Evolutionary conservation across 2,113 vertebrate species (phyloP), one percentile per base, ranked within the genome.

Genomic region (Chaenocephalus aceratus): DNA sequence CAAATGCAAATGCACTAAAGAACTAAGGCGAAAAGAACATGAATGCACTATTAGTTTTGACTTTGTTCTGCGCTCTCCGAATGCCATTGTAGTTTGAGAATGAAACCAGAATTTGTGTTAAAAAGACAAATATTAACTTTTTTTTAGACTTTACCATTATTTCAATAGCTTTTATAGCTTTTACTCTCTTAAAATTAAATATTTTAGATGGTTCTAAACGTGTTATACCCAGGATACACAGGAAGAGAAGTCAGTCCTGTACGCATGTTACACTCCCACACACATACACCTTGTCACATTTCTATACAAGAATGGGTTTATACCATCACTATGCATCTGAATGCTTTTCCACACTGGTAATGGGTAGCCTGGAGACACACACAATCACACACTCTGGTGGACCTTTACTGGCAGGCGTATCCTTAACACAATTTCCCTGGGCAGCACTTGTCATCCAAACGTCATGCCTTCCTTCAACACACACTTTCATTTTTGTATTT

Each of bases 381-480:
- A 65, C 71, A 62, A 69, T 54, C 52, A 72, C 71, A 73, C 77
- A 77, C 81, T 51, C 79, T 34, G 63, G 64, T 85, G 83, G 71
- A 86, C 78, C 77, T 73, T 75, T 86, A 49, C 80, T 86, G 88
- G 88, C 90, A 91, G 70, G 73, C 82, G 41, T 84, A 80, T 87
- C 72, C 72, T 86, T 85, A 82, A 84, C 82, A 82, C 86, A 62
- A 10, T 54, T 14, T 89, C 88, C 84, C 85, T 85, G 8, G 9
- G 77, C 85, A 76, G 64, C 75, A 79, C 75, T 88, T 91, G 82
- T 89, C 89, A 86, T 88, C 85, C 21, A 15, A 86, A 76, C 54
- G 34, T 89, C 84, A 85, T 21, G 18, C 21, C 53, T 58, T 74
- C 71, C 75, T 84, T 85, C 84, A 83, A 87, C 80, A 76, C 77